Conservation (phyloP, 1,140 invertebrate species). For the Antheraea pernyi region DNA sequence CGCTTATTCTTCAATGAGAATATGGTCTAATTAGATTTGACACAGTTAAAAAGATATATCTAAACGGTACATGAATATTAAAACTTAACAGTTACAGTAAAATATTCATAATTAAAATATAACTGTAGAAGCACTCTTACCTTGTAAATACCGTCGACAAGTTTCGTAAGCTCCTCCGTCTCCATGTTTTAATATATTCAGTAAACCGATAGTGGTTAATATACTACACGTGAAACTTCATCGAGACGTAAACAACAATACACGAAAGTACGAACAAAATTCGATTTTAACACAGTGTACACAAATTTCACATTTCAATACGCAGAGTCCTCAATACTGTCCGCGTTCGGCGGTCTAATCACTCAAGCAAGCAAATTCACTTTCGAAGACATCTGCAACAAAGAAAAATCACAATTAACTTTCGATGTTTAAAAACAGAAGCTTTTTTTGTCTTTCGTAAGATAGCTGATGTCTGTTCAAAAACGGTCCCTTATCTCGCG, state of each 20-base stretch:
- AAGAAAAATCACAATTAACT: constrained; percentile 43
- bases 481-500: background rate
- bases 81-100: background rate
- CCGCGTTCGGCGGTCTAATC: constrained; percentile 38
- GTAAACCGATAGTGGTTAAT: constrained; percentile 38
- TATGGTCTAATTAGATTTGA: no score
- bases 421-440: constrained; percentile 18
- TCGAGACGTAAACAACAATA: constrained; percentile 43
- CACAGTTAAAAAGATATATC: no score
- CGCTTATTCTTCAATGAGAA: no score
- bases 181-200: constrained; percentile 82
- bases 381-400: constrained; percentile 69
- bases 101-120: background rate
- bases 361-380: constrained; percentile 53
- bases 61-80: no score
- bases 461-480: background rate
- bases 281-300: constrained; percentile 60
- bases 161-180: constrained; percentile 92
- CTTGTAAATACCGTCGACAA: constrained; percentile 94
- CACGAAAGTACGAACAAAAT: constrained; percentile 49
- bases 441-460: background rate
- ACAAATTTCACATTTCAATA: constrained; percentile 73
- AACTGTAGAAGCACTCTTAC: constrained; percentile 74
- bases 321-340: constrained; percentile 38
- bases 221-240: constrained; percentile 69